phyloP scores from a whole-genome alignment of 1,140 invertebrate species.

The Dendrolimus punctatus region DNA sequence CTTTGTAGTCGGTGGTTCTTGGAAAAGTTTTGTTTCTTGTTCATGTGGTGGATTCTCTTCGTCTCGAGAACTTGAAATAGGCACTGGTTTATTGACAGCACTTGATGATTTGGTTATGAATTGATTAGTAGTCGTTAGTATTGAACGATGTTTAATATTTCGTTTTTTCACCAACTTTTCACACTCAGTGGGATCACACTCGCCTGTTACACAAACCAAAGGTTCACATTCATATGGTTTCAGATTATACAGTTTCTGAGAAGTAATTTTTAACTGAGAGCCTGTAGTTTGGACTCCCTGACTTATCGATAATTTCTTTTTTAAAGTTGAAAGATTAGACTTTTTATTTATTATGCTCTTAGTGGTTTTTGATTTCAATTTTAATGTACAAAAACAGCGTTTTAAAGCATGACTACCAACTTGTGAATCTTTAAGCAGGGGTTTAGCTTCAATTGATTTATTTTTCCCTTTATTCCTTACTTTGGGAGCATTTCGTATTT shows the following conservation, averaged over 20 bases:
- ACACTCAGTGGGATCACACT: slow-evolving; percentile 8
- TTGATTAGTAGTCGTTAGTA: slow-evolving; percentile 3
- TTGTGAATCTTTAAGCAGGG: background rate
- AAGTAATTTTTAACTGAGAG: background rate
- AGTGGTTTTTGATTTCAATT: slow-evolving; percentile 12
- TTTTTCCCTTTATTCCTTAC: slow-evolving; percentile 1
- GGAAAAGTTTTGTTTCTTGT: background rate
- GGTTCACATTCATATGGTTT: slow-evolving; percentile 7
- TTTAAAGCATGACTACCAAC: slow-evolving; percentile 9
- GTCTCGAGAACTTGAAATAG: background rate
- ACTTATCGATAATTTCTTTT: no score
- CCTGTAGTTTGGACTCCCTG: no score
- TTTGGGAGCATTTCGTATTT: background rate
- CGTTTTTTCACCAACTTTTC: slow-evolving; percentile 5
- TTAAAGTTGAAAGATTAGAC: no score
- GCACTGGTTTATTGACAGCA: background rate
- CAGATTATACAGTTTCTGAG: background rate
- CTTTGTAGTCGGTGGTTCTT: background rate
- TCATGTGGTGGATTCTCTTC: background rate
- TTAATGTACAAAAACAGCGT: slow-evolving; percentile 19
- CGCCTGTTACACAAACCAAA: slow-evolving; percentile 3
- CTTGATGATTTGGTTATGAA: background rate
- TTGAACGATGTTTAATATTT: slow-evolving; percentile 1
- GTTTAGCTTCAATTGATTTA: background rate
- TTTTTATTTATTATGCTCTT: background rate